These are phyloP conservation scores for Triops longicaudatus DNA, from an alignment of 1,140 invertebrate genomes.

Conservation along the genomic window DNA sequence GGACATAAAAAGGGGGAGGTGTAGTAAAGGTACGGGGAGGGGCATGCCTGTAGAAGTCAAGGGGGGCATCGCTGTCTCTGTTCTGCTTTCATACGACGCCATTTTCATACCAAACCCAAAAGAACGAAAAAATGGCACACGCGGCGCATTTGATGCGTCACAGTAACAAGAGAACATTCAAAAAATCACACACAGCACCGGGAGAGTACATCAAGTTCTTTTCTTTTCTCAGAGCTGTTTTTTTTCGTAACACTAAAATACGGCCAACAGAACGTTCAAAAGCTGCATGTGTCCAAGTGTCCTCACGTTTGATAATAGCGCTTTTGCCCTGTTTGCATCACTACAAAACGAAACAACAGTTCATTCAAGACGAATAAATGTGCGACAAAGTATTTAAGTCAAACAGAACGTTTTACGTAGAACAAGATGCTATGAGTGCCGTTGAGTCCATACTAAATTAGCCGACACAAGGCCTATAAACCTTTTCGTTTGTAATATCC, in stretches of 20 bases:
- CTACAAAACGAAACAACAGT: neutral
- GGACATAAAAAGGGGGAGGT: neutral
- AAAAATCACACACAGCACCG: conserved; percentile 10
- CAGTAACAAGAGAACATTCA: neutral
- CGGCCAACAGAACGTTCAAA: neutral
- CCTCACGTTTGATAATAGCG: neutral
- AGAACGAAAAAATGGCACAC: conserved; percentile 1
- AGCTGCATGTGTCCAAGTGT: conserved; percentile 4
- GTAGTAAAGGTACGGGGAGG: neutral
- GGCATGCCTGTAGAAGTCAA: neutral
- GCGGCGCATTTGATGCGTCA: conserved; percentile 13
- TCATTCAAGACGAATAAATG: neutral
- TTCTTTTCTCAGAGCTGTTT: neutral
- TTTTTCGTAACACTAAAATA: neutral
- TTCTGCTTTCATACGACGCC: conserved; percentile 3
- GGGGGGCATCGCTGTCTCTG: neutral
- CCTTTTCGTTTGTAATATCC: neutral
- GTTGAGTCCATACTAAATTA: neutral
- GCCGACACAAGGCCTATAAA: conserved; percentile 1
- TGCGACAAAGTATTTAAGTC: neutral
- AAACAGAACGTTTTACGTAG: neutral
- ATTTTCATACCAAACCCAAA: neutral
- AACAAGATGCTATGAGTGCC: neutral
- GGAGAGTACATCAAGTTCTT: neutral
- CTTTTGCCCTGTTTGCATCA: neutral